Base-by-base conservation (phyloP, 2,888 invertebrate species). In the Morpho achilles region DNA sequence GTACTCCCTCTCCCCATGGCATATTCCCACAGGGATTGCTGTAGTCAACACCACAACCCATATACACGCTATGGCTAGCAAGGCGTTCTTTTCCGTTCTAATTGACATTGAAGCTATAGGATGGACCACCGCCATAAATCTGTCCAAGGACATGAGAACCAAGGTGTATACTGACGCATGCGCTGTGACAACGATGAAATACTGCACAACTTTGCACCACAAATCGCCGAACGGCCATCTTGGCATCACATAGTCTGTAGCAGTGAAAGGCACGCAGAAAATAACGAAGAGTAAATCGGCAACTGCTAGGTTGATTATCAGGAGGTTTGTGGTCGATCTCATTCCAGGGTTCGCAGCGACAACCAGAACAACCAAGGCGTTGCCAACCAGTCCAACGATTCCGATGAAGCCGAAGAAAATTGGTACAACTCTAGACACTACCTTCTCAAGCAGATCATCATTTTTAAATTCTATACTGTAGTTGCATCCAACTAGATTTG, bases 201-300 rank as follows among this genome's bases (percentile, higher is more conserved):
- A 98, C 80, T 98, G 97, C 8, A 97, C 96, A 23, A 95, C 93
- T 86, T 96, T 96, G 87, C 98, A 98, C 95, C 96, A 97, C 77
- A 94, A 88, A 74, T 95, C 94, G 8, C 98, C 98, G 74, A 98
- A 97, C 0, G 97, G 96, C 98, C 98, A 98, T 74, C 94, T 93
- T 7, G 95, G 94, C 75, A 97, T 88, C 0, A 96, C 96, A 79
- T 97, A 98, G 74, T 96, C 96, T 10, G 96, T 95, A 0, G 97
- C 98, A 0, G 98, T 98, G 82, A 97, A 97, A 0, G 98, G 98
- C 16, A 98, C 97, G 85, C 98, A 98, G 84, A 98, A 96, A 55
- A 97, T 93, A 47, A 98, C 96, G 82, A 98, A 98, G 40, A 97
- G 93, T 40, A 98, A 90, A 80, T 98, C 98, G 44, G 98, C 97